Conservation (phyloP, 2,113 vertebrate genomes). For the Protobothrops flavoviridis region DNA sequence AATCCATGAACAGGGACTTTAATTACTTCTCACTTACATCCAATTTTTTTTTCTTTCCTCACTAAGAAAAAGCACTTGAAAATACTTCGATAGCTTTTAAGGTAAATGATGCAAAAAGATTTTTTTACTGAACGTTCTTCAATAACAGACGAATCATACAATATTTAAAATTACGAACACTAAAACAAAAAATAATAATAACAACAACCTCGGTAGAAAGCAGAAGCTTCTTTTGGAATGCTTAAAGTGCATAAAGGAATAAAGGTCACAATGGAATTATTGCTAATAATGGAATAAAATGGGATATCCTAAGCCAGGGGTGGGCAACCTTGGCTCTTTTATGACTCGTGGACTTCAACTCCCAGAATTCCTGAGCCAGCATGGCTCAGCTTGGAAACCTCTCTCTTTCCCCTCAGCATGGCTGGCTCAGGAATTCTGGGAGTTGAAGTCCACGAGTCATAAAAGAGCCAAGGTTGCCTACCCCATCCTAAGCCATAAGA, state of each 20-base stretch:
- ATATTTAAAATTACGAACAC: not conserved
- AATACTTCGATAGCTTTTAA: not conserved
- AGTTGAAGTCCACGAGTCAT: too few species aligned
- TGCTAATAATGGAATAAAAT: not conserved
- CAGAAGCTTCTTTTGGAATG: not conserved
- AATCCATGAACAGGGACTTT: not conserved
- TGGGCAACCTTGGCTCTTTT: too few species aligned
- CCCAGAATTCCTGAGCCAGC: too few species aligned
- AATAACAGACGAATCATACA: not conserved
- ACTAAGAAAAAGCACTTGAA: not conserved
- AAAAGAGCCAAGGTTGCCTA: too few species aligned
- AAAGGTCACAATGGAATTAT: too few species aligned
- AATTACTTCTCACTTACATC: not conserved
- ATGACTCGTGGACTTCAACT: too few species aligned
- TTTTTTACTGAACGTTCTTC: too few species aligned
- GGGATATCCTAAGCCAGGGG: not conserved
- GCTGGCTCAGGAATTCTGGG: too few species aligned
- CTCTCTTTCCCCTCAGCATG: too few species aligned
- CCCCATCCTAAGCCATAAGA: not conserved
- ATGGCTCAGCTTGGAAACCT: too few species aligned
- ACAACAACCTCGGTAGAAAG: too few species aligned
- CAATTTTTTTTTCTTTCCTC: not conserved
- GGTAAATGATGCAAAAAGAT: too few species aligned
- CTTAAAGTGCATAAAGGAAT: not conserved
- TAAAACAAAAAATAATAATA: not conserved